phyloP scores from a whole-genome alignment of 2,888 invertebrate genomes.

The Petrophora chlorosata region DNA sequence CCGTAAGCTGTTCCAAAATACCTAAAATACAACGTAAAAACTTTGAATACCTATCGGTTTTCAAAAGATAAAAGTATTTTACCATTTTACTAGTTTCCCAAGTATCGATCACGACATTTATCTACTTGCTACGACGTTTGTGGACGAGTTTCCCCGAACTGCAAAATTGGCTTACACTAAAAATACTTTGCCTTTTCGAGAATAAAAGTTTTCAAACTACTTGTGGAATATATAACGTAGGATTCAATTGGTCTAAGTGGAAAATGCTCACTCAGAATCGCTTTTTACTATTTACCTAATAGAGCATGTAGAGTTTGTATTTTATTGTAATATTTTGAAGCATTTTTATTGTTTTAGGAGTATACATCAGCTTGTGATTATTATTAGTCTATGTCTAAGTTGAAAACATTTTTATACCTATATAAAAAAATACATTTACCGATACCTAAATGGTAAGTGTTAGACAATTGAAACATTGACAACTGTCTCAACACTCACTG shows the following conservation, averaged over 20 bases:
- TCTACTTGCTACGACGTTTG: constrained; percentile 26
- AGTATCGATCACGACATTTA: constrained; percentile 28
- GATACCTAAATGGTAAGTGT: no score
- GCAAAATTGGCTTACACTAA: constrained; percentile 33
- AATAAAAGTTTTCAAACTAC: constrained; percentile 31
- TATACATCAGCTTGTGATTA: no score
- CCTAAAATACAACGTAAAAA: constrained; percentile 1
- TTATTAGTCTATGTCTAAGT: no score
- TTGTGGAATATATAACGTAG: constrained; percentile 25
- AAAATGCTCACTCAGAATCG: constrained; percentile 5
- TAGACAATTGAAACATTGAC: no score
- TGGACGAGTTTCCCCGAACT: constrained; percentile 27
- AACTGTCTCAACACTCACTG: constrained; percentile 6
- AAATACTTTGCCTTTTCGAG: constrained; percentile 27
- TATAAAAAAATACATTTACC: no score
- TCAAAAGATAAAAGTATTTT: constrained; percentile 19
- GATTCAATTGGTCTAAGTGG: constrained; percentile 29
- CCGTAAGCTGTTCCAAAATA: not conserved
- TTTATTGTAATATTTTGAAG: no score
- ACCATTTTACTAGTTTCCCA: constrained; percentile 27
- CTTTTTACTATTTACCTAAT: no score
- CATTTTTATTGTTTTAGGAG: no score
- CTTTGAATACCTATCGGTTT: constrained; percentile 15
- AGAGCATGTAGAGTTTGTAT: no score
- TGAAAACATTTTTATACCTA: no score